Base-by-base conservation (phyloP, 30 jellyfish, hydroid and myxozoan species). In the Aurelia coerulea region DNA sequence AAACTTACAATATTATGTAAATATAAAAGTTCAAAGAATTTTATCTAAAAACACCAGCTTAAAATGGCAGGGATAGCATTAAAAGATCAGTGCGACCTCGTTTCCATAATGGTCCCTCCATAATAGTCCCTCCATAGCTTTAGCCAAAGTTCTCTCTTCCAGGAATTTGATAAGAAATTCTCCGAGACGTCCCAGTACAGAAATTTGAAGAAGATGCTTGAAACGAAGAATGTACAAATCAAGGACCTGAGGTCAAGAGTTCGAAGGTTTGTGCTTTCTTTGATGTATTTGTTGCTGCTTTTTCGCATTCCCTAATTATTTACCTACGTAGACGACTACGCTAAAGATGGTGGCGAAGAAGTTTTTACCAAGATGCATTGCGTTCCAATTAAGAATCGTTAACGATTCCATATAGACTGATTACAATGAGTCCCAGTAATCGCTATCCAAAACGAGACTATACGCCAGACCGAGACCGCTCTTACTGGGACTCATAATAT, bases 101-200 rank as follows among this genome's bases (percentile, higher is more conserved):
- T 23, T 23, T 23, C 29, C 0, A 23, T 23, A 23, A 23, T 23
- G 29, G 29, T 23, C 29, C 0, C 29, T 23, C 29, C 29, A 23
- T 23, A 0, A 23, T 23, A 23, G 29, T 23, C 29, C 29, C 29
- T 23, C 29, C 42, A 37, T 31, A 0, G n/a, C 50, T 14, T 67
- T 7, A 19, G 59, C 59, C 11, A 58, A 7, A 49, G 37, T 68
- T 70, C 3, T 50, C 32, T 60, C 4, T 64, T 76, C 6, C 56
- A 94, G 99, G 99, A 94, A 69, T 69, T 94, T 67, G 97, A 94
- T 11, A 94, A 83, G 86, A 94, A 94, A 80, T 94, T 94, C 73
- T 83, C 97, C 5, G 97, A 94, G 74, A 88, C 99, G 0, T 74
- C 99, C 32, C 97, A 89, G 83, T 94, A 73, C 50, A 94, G 67